A percentile compares a stretch with the other conserved stretches of the same genome.
phyloP scores from a whole-genome alignment of 2,888 invertebrate genomes.

The Phasia obesa region DNA sequence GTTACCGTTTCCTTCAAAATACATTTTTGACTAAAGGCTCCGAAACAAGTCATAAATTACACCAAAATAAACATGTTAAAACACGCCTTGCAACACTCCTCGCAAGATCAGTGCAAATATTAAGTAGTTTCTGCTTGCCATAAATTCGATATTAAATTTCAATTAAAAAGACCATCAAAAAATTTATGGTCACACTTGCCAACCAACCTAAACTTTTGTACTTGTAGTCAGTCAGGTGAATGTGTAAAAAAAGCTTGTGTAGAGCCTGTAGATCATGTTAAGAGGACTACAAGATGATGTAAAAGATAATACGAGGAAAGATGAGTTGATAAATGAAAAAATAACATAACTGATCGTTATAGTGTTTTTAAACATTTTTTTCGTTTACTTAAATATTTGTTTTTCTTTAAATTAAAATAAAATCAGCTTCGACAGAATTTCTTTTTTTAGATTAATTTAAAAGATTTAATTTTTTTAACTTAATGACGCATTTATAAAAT shows the following conservation, averaged over 20 bases:
- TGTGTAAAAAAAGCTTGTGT: neutral
- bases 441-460: neutral
- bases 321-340: slow-evolving; percentile 1
- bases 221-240: slow-evolving; percentile 4
- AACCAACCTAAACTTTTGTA: neutral
- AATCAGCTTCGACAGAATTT: neutral
- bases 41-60: slow-evolving; percentile 49
- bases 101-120: slow-evolving; percentile 14
- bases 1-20: neutral
- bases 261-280: slow-evolving; percentile 30
- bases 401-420: too few relatives aligned
- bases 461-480: slow-evolving; percentile 25
- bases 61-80: slow-evolving; percentile 60
- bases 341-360: neutral
- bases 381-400: too few relatives aligned
- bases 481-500: slow-evolving; percentile 47
- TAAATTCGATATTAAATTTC: slow-evolving; percentile 63
- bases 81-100: slow-evolving; percentile 62
- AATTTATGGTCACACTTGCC: slow-evolving; percentile 61
- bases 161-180: slow-evolving; percentile 65
- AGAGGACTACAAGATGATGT: slow-evolving; percentile 32
- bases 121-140: slow-evolving; percentile 32
- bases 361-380: neutral
- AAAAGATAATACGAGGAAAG: slow-evolving; percentile 21
- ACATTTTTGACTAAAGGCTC: slow-evolving; percentile 12